Conservation (phyloP, 2,888 invertebrate genomes). For the Drosophila neonasuta region DNA sequence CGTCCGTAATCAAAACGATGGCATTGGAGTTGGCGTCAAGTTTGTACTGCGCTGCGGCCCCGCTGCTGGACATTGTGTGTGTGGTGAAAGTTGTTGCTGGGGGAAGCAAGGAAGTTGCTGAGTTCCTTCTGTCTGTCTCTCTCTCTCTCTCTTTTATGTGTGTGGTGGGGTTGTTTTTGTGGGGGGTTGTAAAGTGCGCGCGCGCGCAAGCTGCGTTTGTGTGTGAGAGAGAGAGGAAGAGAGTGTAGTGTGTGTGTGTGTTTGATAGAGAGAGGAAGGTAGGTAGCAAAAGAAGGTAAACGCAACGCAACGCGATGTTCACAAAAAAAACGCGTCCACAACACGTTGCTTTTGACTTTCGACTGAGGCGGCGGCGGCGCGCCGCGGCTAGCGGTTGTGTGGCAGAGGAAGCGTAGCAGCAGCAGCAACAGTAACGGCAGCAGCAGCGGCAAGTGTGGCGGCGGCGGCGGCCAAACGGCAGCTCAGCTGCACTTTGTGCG, state of each 20-base stretch:
- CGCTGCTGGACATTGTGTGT: conserved; percentile 68
- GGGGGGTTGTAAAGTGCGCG: conserved; percentile 46
- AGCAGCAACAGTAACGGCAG: conserved; percentile 27
- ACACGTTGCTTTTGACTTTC: conserved; percentile 78
- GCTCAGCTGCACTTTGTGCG: conserved; percentile 78
- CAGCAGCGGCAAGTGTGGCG: conserved; percentile 57
- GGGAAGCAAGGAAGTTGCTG: conserved; percentile 40
- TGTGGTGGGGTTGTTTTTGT: conserved; percentile 22
- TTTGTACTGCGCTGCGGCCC: conserved; percentile 64
- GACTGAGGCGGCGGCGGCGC: conserved; percentile 70
- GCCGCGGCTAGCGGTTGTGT: conserved; percentile 70
- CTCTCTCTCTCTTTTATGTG: conserved; percentile 1
- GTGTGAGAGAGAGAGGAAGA: not conserved
- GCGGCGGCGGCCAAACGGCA: conserved; percentile 75
- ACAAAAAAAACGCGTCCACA: conserved; percentile 76
- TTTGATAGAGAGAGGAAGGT: conserved; percentile 40
- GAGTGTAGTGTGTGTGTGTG: not conserved
- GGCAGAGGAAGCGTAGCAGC: conserved; percentile 71
- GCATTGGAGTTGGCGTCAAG: conserved; percentile 67
- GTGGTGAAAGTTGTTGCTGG: conserved; percentile 70
- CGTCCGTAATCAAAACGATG: conserved; percentile 55
- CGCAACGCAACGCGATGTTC: conserved; percentile 74
- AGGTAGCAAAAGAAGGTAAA: conserved; percentile 66
- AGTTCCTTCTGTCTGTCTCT: conserved; percentile 23
- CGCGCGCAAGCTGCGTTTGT: conserved; percentile 43